Evolutionary conservation across 2,797 vertebrate genomes (phyloP), one percentile per base, ranked within the genome.

Genomic region (Jordanella pulchra): DNA sequence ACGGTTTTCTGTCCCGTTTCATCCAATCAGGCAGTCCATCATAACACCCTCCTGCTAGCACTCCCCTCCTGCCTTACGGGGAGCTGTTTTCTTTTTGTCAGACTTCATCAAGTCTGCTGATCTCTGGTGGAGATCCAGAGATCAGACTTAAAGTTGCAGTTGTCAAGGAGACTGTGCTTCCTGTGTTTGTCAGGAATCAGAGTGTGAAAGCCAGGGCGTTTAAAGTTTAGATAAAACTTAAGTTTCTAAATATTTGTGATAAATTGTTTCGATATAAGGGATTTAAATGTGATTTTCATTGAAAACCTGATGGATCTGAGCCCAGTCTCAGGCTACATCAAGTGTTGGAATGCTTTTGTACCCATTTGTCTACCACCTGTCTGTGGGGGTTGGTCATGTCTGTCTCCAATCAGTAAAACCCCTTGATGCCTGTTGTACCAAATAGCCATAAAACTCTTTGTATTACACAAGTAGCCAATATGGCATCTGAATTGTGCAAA

Each of bases 241-340:
- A 94, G 94, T 91, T 94, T 91, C 73, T 85, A 84, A 87, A 86
- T 85, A 64, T 77, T 86, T 53, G 18, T 75, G 48, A 50, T 7
- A 6, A 50, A 18, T 50, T 17, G 18, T 50, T 9, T 50, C 21
- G 35, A 39, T 35, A 7, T 39, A 39, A 39, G 35, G 35, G 9
- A 39, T 39, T 39, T 39, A 39, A 39, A 39, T 39, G 35, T 39
- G 35, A 39, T 39, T 39, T 39, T 39, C 9, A 39, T 4, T 39
- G 5, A 39, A 39, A 39, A 39, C 35, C 35, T 39, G 35, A 39
- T 39, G 35, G 35, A 39, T 39, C 35, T 39, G 5, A 4, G 35
- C 9, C 3, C 35, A 39, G 9, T 39, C 9, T 39, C 35, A 39
- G 9, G 35, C 35, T 6, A n/a, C n/a, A 39, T 39, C 35, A 39